Evolutionary conservation across 2,888 invertebrate species (phyloP), one percentile per base, ranked within the genome.

Genomic region (Drepanosiphum platanoidis): DNA sequence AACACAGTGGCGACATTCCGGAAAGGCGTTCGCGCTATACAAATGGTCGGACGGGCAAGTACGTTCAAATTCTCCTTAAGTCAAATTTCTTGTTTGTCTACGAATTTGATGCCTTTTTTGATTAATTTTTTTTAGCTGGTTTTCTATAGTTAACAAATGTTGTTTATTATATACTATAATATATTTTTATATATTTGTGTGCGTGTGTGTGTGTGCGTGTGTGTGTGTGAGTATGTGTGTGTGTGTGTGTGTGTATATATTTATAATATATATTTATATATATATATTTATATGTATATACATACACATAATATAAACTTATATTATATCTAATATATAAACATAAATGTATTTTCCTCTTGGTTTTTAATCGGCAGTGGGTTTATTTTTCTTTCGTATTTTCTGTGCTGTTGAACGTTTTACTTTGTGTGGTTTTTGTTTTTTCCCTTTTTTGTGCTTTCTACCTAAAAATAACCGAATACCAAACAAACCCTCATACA

Each of bases 11-110:
- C 98, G 91, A 96, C 98, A 92, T 99, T 99, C 96, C 96, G 98
- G 95, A 98, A 98, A 93, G 98, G 98, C 93, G 98, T 98, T 91
- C 96, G 98, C 92, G 98, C 98, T 92, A 96, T 98, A 92, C 97
- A 97, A 93, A 95, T 97, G 94, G 96, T 96, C 92, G 97, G 97
- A 93, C 94, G 97, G 94, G 96, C 97, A 96, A 97, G 97, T 97
- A 97, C 94, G 97, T 97, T 87, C 75, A 86, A 66, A 81, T 74
- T 86, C 81, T 81, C 71, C 79, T 84, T 71, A 70, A 78, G 77
- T 77, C 70, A 61, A 86, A 84, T 84, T 77, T 84, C 84, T 84
- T 84, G 84, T 84, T 84, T 84, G 84, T 84, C 75, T 84, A 84
- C 84, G 77, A 84, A 77, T 84, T 42, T 84, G 68, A 32, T 84